Evolutionary conservation across 1,140 invertebrate genomes (phyloP).

Genomic region (Periplaneta americana): DNA sequence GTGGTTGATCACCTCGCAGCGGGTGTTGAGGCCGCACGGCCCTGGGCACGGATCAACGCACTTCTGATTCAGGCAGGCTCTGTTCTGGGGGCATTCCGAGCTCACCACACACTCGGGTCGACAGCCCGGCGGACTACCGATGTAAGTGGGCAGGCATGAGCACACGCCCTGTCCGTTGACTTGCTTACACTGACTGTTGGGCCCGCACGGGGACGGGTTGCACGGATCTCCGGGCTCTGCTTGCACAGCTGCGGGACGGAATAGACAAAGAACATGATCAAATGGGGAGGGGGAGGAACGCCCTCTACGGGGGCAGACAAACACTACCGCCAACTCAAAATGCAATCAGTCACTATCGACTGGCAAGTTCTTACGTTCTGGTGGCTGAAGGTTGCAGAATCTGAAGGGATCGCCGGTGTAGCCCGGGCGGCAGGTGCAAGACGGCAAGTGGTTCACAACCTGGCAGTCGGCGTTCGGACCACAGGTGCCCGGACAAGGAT

Average conservation of each 20-base stretch:
- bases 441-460: conserved; percentile 45
- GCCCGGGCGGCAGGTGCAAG: conserved; percentile 48
- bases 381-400: conserved; percentile 31
- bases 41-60: conserved; percentile 55
- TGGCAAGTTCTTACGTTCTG: conserved; percentile 15
- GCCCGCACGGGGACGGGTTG: conserved; percentile 64
- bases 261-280: neutral
- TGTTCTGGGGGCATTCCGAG: conserved; percentile 56
- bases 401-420: conserved; percentile 54
- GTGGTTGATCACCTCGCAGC: conserved; percentile 51
- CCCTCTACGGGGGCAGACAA: too few relatives aligned
- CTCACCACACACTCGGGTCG: conserved; percentile 57
- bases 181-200: conserved; percentile 57
- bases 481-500: conserved; percentile 50
- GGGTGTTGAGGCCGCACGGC: conserved; percentile 52
- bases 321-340: too few relatives aligned
- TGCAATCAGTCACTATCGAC: too few relatives aligned
- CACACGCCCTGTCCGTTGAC: conserved; percentile 53
- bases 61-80: conserved; percentile 50
- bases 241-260: conserved; percentile 19
- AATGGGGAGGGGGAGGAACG: too few relatives aligned
- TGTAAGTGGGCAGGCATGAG: conserved; percentile 53
- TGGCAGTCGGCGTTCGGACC: conserved; percentile 46
- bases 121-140: conserved; percentile 55
- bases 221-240: conserved; percentile 47